These are phyloP conservation scores for Danio aesculapii DNA, from an alignment of 2,797 vertebrate species.

Conservation along the genomic window DNA sequence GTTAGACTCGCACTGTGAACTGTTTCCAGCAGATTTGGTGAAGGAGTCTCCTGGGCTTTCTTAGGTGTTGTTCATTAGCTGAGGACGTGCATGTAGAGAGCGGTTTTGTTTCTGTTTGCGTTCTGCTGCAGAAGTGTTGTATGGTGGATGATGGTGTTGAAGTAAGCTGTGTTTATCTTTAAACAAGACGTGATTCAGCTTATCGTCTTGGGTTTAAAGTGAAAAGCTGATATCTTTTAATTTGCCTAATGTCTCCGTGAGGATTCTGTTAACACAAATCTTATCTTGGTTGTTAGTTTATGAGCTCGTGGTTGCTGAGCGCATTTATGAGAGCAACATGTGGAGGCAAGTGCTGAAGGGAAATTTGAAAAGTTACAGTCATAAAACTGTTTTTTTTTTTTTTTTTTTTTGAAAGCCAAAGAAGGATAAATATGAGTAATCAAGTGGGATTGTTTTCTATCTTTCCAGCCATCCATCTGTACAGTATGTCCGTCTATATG, in stretches of 20 bases:
- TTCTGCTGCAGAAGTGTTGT: constrained; percentile 8
- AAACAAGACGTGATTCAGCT: neutral
- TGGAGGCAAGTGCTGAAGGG: neutral
- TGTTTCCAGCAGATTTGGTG: constrained; percentile 48
- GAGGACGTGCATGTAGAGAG: constrained; percentile 24
- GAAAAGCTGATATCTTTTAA: constrained; percentile 23
- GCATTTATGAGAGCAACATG: neutral
- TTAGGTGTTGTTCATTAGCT: constrained; percentile 61
- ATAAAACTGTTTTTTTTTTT: neutral
- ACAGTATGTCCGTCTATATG: too few relatives aligned
- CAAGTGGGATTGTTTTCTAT: too few relatives aligned
- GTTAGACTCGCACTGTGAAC: constrained; percentile 41
- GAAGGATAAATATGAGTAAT: neutral
- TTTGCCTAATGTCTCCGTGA: constrained; percentile 11
- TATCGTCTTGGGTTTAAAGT: constrained; percentile 18
- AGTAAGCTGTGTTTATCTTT: neutral
- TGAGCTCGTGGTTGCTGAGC: neutral
- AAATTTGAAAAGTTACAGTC: neutral
- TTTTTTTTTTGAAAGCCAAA: neutral
- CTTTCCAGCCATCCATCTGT: too few relatives aligned
- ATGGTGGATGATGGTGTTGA: neutral
- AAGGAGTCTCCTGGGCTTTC: constrained; percentile 51
- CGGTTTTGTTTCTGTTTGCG: constrained; percentile 45
- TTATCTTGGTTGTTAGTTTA: neutral
- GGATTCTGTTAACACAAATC: neutral